A percentile compares a stretch with the other conserved stretches of the same genome.
Evolutionary conservation across 2,113 vertebrate genomes (phyloP).

Genomic region (Pedetes capensis): DNA sequence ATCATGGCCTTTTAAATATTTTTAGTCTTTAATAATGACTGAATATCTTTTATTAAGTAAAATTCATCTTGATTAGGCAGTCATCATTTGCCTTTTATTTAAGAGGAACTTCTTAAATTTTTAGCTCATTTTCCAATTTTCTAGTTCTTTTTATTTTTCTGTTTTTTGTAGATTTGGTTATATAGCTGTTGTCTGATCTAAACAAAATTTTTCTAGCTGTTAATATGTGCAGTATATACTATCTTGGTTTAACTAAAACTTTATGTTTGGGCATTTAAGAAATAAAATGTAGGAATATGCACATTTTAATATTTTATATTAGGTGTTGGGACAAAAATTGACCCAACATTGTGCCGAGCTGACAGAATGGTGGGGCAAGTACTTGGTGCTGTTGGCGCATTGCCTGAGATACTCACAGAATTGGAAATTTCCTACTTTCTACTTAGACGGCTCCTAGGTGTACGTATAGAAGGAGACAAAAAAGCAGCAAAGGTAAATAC

Average conservation of each 20-base stretch:
- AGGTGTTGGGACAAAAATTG: slow-evolving; percentile 99
- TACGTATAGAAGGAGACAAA: slow-evolving; percentile 98
- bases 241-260: background rate
- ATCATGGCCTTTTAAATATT: too few relatives aligned
- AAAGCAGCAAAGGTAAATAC: slow-evolving; percentile 95
- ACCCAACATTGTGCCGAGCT: slow-evolving; percentile 96
- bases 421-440: slow-evolving; percentile 98
- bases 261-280: background rate
- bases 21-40: too few relatives aligned
- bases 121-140: too few relatives aligned
- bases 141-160: too few relatives aligned
- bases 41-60: too few relatives aligned
- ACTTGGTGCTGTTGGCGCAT: slow-evolving; percentile 94
- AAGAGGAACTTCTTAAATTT: too few relatives aligned
- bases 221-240: background rate
- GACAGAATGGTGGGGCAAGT: slow-evolving; percentile 99
- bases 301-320: slow-evolving; percentile 51
- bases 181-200: background rate
- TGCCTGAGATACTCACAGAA: slow-evolving; percentile 99
- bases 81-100: too few relatives aligned
- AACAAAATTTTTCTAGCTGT: background rate
- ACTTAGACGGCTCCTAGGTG: slow-evolving; percentile 93
- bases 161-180: too few relatives aligned
- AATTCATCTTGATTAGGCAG: too few relatives aligned
- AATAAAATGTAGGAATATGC: background rate